Evolutionary conservation across 2,113 vertebrate genomes (phyloP), one percentile per base, ranked within the genome.

Genomic region (Amazona guildingii): DNA sequence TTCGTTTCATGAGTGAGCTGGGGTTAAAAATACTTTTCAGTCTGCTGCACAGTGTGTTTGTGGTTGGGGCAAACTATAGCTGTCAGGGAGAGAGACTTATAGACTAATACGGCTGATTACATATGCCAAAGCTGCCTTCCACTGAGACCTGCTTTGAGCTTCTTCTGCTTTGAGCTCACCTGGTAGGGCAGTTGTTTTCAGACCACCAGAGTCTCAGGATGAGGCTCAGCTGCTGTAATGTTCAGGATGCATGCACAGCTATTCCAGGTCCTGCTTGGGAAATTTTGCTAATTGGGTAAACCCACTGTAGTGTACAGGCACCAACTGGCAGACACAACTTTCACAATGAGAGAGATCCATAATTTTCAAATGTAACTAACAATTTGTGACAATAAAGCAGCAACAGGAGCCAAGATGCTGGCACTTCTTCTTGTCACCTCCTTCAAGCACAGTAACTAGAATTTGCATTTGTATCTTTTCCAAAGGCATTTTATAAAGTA

Each of bases 351-450:
- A 84, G 24, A 83, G 83, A 88, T 94, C 93, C 86, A 9, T 93
- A 70, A 96, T 97, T 97, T 96, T 81, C 92, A 82, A 90, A 96
- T 96, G 92, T 97, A 96, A 96, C 95, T 96, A 97, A 97, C 96
- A 94, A 95, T 95, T 97, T 96, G 92, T 97, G 96, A 96, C 95
- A 95, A 95, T 86, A 93, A 96, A 94, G 77, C 90, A 49, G 77
- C 64, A 62, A 84, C 76, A 3, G 69, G 57, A 96, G 95, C 95
- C 96, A 97, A 96, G 95, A 92, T 79, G 94, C 80, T 96, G 95
- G 95, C 95, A 41, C 88, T 83, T 92, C 77, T 91, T 70, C 79
- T 86, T 76, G 90, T 93, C 96, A 93, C 90, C 90, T 90, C 88
- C 95, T 94, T 92, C 88, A 88, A 92, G 90, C 93, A 41, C 61